These are phyloP conservation scores for Bicyclus anynana DNA, from an alignment of 1,140 invertebrate species.

Conservation along the genomic window DNA sequence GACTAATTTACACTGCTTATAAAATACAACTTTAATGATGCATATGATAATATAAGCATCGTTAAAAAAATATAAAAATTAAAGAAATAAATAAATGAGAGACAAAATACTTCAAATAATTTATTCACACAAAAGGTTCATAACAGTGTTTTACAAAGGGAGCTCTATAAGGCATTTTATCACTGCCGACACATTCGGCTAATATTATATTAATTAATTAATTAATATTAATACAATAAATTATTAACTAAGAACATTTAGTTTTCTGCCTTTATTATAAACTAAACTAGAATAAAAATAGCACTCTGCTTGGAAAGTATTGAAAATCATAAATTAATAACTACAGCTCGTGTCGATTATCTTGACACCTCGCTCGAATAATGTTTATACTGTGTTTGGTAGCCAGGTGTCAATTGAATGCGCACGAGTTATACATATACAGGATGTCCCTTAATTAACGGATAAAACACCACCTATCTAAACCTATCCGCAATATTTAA, in stretches of 20 bases:
- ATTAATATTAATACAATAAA: too few relatives aligned
- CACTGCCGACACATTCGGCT: constrained; percentile 14
- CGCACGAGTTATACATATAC: too few relatives aligned
- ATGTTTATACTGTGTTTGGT: too few relatives aligned
- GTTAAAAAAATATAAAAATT: not conserved
- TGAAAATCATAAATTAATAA: not conserved
- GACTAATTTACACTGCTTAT: too few relatives aligned
- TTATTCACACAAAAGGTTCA: not conserved
- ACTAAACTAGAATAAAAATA: not conserved
- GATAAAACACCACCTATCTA: too few relatives aligned
- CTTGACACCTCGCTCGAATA: too few relatives aligned
- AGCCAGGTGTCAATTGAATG: too few relatives aligned
- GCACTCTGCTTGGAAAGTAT: not conserved
- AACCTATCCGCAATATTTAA: too few relatives aligned
- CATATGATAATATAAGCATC: not conserved
- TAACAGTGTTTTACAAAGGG: not conserved
- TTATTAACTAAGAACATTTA: not conserved
- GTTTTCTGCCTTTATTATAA: not conserved
- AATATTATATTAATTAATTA: too few relatives aligned
- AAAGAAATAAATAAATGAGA: not conserved
- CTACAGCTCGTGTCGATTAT: too few relatives aligned
- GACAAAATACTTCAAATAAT: not conserved
- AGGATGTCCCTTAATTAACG: too few relatives aligned
- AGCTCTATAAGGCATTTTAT: constrained; percentile 24
- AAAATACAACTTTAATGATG: too few relatives aligned